These are phyloP conservation scores for Oreocharis arfaki DNA, from an alignment of 2,113 vertebrate species.

Conservation along the genomic window DNA sequence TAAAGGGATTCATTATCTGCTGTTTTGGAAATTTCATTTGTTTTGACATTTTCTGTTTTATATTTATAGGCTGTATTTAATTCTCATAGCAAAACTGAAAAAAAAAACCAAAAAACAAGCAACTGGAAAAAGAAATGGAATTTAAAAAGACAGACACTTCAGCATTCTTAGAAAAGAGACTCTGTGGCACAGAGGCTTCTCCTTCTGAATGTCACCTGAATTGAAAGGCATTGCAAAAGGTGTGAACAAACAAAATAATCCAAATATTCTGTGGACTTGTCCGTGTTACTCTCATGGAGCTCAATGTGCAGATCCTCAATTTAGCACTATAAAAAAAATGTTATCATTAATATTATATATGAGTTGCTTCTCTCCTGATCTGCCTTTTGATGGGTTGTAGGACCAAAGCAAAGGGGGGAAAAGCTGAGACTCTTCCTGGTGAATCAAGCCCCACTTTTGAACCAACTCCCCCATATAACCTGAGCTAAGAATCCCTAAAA, in stretches of 20 bases:
- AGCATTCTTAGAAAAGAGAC: background rate
- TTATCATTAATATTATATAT: background rate
- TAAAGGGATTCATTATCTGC: background rate
- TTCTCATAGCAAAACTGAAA: constrained; percentile 2
- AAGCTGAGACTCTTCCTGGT: background rate
- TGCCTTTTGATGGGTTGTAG: background rate
- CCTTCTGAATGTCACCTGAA: background rate
- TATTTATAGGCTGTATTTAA: constrained; percentile 53
- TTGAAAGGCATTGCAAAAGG: background rate
- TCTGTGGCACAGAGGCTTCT: background rate
- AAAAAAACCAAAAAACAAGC: background rate
- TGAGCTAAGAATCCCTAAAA: background rate
- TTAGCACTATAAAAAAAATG: background rate
- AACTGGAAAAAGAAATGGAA: background rate
- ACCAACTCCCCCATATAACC: background rate
- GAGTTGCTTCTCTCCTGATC: background rate
- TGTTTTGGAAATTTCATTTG: background rate
- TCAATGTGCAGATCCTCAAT: background rate
- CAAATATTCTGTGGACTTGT: background rate
- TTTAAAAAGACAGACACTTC: background rate
- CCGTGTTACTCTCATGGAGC: background rate
- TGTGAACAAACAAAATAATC: background rate
- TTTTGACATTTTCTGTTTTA: background rate
- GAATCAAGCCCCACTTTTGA: background rate
- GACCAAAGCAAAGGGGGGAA: background rate